Percentiles rank a stretch among this genome's conserved stretches.
These are phyloP conservation scores for Diorhabda sublineata DNA, from an alignment of 1,140 invertebrate genomes.

Conservation along the genomic window DNA sequence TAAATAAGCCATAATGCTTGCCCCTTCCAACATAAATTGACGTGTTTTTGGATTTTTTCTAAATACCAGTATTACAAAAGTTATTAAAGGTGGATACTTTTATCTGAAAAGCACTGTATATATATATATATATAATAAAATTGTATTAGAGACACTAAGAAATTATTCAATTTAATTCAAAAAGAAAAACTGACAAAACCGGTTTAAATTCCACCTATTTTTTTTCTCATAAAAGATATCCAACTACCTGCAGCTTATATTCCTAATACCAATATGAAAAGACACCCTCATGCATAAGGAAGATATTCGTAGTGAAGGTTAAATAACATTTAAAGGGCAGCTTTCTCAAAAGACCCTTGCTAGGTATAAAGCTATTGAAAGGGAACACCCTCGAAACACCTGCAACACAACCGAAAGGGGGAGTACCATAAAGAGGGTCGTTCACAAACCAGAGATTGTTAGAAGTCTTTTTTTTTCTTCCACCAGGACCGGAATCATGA, in stretches of 20 bases:
- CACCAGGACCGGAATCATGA: background rate
- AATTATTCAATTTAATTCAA: too few species aligned
- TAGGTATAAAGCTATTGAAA: background rate
- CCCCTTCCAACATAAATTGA: too few species aligned
- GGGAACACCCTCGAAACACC: conserved; percentile 1
- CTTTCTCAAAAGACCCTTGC: background rate
- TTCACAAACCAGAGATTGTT: background rate
- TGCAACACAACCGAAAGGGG: background rate
- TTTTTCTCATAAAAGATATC: too few species aligned
- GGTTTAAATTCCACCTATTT: too few species aligned
- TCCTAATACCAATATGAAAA: background rate
- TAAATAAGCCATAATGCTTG: too few species aligned
- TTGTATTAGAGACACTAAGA: too few species aligned
- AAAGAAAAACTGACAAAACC: too few species aligned
- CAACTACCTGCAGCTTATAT: background rate
- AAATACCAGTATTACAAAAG: too few species aligned
- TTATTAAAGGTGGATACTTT: too few species aligned
- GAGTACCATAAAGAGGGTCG: background rate
- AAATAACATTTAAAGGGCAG: conserved; percentile 1
- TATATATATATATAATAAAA: too few species aligned
- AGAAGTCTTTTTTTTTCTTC: background rate
- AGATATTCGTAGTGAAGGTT: background rate
- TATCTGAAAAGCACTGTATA: too few species aligned
- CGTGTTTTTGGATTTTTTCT: too few species aligned
- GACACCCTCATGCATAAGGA: background rate